phyloP scores from a whole-genome alignment of 2,888 invertebrate genomes.

The Andrena bicolor region DNA sequence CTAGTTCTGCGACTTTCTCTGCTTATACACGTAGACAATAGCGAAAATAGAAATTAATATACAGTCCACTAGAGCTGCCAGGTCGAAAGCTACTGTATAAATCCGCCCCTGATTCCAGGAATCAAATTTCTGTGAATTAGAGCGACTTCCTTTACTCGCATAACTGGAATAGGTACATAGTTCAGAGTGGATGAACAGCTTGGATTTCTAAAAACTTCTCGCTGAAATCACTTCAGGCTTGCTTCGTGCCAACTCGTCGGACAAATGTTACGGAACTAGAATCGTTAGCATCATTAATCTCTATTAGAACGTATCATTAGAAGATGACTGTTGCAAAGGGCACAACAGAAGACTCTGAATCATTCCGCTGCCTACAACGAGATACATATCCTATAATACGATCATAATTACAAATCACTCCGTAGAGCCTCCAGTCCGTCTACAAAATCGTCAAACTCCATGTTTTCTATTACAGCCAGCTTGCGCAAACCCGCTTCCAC shows the following conservation, averaged over 20 bases:
- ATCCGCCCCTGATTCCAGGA: no score
- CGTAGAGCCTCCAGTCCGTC: background rate
- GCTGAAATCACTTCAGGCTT: background rate
- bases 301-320: slow-evolving; percentile 15
- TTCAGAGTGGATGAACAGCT: no score
- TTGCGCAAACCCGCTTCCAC: background rate
- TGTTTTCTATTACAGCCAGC: background rate
- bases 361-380: background rate
- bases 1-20: no score
- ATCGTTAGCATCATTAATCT: background rate
- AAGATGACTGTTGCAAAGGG: background rate
- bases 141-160: background rate
- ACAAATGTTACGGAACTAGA: background rate
- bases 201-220: background rate
- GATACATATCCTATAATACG: background rate
- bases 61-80: no score
- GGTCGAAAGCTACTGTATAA: no score
- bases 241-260: background rate
- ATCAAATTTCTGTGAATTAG: background rate
- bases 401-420: slow-evolving; percentile 1
- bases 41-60: no score
- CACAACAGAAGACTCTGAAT: background rate
- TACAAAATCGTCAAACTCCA: background rate
- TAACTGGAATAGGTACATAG: no score
- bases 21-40: no score